phyloP scores from a whole-genome alignment of 35 echinoderm and acorn worm species.

The Hemicentrotus pulcherrimus region DNA sequence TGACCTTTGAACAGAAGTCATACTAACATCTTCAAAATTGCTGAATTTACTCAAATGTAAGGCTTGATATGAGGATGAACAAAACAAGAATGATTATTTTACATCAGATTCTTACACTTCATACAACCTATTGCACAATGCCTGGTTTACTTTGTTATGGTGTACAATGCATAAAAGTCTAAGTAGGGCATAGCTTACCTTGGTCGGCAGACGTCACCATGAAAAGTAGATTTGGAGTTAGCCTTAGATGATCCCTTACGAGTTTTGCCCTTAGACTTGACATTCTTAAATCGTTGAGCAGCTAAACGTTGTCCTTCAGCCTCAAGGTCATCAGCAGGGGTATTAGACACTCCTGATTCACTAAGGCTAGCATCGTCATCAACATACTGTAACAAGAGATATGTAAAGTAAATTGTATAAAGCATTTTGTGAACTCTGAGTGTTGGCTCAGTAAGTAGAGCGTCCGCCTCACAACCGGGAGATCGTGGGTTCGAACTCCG shows the following conservation, averaged over 20 bases:
- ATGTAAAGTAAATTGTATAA: neutral
- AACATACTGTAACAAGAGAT: slow-evolving; percentile 9
- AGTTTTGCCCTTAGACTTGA: slow-evolving; percentile 71
- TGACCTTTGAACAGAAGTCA: neutral
- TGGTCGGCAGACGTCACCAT: slow-evolving; percentile 84
- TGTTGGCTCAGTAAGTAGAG: too few species aligned
- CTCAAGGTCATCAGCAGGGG: slow-evolving; percentile 43
- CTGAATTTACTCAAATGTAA: too few species aligned
- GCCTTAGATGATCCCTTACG: slow-evolving; percentile 70
- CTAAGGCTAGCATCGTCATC: slow-evolving; percentile 48
- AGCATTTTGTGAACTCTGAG: too few species aligned
- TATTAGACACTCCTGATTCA: slow-evolving; percentile 36
- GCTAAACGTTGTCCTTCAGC: slow-evolving; percentile 47
- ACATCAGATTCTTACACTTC: too few species aligned
- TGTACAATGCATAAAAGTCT: neutral
- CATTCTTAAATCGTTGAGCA: slow-evolving; percentile 74
- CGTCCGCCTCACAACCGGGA: too few species aligned
- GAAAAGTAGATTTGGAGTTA: slow-evolving; percentile 58
- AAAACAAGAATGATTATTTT: too few species aligned
- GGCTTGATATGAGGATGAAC: too few species aligned
- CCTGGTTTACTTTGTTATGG: neutral
- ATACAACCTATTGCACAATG: neutral
- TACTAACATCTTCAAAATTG: neutral
- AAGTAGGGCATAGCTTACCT: slow-evolving; percentile 52
- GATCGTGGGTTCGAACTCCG: too few species aligned